Conservation (phyloP, 2,113 vertebrate species). For the Okapia johnstoni region DNA sequence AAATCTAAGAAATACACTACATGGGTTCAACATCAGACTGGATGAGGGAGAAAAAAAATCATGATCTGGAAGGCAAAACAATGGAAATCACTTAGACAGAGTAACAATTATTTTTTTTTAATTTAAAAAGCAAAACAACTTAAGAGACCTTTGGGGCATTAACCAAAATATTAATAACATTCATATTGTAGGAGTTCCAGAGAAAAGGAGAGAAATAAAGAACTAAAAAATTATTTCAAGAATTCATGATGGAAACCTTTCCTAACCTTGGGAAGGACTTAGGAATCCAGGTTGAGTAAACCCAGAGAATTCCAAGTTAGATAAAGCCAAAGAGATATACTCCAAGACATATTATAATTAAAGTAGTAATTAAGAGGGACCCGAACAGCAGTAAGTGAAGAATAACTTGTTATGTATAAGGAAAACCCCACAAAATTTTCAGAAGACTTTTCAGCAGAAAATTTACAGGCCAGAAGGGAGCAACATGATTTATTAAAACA, state of each 20-base stretch:
- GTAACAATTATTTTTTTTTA: not conserved
- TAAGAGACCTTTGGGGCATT: not conserved
- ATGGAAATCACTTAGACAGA: not conserved
- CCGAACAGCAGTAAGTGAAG: not conserved
- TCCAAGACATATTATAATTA: not conserved
- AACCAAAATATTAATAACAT: not conserved
- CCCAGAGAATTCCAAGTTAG: not conserved
- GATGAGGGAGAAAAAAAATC: not conserved
- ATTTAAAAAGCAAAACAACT: not conserved
- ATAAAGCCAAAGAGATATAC: not conserved
- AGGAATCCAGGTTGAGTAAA: not conserved
- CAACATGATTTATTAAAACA: not conserved
- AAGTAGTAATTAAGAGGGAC: not conserved
- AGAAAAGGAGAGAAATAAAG: not conserved
- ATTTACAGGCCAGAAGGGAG: not conserved
- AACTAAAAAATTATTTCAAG: not conserved
- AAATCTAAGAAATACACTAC: not conserved
- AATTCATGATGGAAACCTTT: not conserved
- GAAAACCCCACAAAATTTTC: not conserved
- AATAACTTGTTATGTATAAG: not conserved
- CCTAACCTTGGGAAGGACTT: not conserved
- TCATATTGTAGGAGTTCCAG: not conserved
- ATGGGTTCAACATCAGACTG: not conserved
- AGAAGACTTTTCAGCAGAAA: not conserved
- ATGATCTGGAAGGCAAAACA: not conserved